Evolutionary conservation across 1,140 invertebrate genomes (phyloP).

Genomic region (Tetranychus cinnabarinus): DNA sequence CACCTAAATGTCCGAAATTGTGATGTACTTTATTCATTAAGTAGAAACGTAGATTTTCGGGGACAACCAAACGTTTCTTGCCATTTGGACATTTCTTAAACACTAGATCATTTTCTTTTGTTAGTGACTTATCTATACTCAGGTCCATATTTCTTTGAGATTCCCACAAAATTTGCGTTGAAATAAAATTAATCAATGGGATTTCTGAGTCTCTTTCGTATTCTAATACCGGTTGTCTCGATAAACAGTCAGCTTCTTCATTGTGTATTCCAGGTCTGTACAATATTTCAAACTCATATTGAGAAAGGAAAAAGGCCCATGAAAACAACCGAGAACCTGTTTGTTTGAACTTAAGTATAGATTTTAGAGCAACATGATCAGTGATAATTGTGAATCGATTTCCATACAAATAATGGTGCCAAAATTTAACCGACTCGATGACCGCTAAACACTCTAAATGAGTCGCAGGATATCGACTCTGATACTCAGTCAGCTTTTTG

Average conservation of each 20-base stretch:
- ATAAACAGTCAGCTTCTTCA: slow-evolving; percentile 4
- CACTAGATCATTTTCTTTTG: too few relatives aligned
- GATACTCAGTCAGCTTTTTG: neutral
- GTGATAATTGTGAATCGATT: slow-evolving; percentile 2
- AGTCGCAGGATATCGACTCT: neutral
- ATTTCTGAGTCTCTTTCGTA: too few relatives aligned
- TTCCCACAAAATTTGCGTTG: slow-evolving; percentile 1
- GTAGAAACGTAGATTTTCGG: neutral
- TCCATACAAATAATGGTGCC: slow-evolving; percentile 2
- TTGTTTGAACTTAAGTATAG: neutral
- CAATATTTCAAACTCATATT: slow-evolving; percentile 1
- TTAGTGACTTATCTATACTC: neutral
- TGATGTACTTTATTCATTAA: neutral
- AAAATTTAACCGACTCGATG: slow-evolving; percentile 1
- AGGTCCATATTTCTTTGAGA: neutral
- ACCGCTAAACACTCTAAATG: slow-evolving; percentile 6
- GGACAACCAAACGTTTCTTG: neutral
- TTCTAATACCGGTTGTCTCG: too few relatives aligned
- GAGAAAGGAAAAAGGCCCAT: neutral
- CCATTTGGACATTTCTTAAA: neutral
- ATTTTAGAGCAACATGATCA: slow-evolving; percentile 1
- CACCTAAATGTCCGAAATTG: too few relatives aligned
- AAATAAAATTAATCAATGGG: neutral
- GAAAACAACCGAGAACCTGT: neutral
- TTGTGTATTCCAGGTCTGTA: neutral